These are phyloP conservation scores for Drosophila meridionalis DNA, from an alignment of 2,888 invertebrate genomes.

Conservation along the genomic window DNA sequence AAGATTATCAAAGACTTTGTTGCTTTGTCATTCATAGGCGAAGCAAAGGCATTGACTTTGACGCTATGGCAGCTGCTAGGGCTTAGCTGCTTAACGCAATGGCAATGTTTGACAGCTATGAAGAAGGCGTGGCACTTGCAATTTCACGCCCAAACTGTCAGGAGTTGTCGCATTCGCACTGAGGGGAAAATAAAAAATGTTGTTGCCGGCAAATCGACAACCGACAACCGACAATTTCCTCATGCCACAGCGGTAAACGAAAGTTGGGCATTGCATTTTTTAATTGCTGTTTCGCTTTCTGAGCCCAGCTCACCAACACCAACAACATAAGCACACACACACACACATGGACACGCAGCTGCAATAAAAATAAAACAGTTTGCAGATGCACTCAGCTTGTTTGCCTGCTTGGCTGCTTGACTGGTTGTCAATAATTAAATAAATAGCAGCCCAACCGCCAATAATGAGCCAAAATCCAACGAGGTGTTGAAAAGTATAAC, in stretches of 20 bases:
- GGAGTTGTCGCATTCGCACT: conserved; percentile 30
- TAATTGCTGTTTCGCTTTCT: conserved; percentile 77
- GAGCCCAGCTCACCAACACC: conserved; percentile 61
- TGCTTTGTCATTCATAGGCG: not conserved
- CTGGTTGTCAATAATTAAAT: conserved; percentile 66
- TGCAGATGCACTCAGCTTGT: conserved; percentile 31
- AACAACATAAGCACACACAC: conserved; percentile 14
- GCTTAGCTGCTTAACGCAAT: conserved; percentile 10
- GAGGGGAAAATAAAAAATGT: conserved; percentile 14
- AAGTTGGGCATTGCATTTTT: conserved; percentile 70
- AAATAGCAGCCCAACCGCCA: conserved; percentile 34
- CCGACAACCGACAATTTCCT: conserved; percentile 59
- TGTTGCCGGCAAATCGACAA: conserved; percentile 26
- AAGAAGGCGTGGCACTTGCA: conserved; percentile 38
- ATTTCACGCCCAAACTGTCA: conserved; percentile 38
- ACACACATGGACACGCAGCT: conserved; percentile 42
- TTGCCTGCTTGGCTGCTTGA: conserved; percentile 47
- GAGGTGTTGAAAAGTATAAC: conserved; percentile 54
- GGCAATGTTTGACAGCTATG: conserved; percentile 17
- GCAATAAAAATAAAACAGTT: conserved; percentile 51
- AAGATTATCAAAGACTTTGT: not conserved
- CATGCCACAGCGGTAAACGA: conserved; percentile 66
- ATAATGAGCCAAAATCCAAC: conserved; percentile 46
- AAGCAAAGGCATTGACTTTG: conserved; percentile 33
- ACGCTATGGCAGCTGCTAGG: conserved; percentile 8